Evolutionary conservation across 2,888 invertebrate species (phyloP), one percentile per base, ranked within the genome.

Genomic region (Meganola albula): DNA sequence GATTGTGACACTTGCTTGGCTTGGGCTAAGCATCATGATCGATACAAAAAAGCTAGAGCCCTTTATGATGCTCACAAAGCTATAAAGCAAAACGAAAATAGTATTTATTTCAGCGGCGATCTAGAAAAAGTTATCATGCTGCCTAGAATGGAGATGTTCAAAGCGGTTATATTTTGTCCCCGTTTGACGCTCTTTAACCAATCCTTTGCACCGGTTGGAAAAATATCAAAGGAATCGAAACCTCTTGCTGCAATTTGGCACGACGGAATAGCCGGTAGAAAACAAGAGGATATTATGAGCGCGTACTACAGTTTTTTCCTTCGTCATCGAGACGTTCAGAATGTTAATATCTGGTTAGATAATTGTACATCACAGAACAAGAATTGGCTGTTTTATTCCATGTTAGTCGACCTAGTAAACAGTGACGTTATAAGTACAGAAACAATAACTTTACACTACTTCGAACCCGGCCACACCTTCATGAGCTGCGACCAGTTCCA

Each of bases 281-380:
- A 16, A 6, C 4, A 16, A 16, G 6, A 16, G 16, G 16, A 16
- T 16, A 16, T 16, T 6, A 16, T 16, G 6, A 5, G 16, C 6
- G 16, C 16, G 8, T 41, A 32, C 12, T 10, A 31, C 9, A 4
- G 31, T 4, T 48, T 48, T 37, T 33, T 42, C 5, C 2, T 28
- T 10, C 20, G 26, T 10, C 9, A 36, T 26, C 31, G 42, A 2
- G 44, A 44, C 13, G 10, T 12, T 3, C 27, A 33, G 14, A 2
- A 40, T 7, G 25, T 48, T 1, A 12, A 24, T 7, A 1, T 42
- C 6, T 42, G 44, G 40, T 10, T 26, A 2, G 40, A 48, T 8
- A 48, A 42, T 7, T 48, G 40, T 18, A 9, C 38, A 0, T 12
- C 32, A 3, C 43, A 44, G 27, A 47, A 47, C 18, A 41, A 47